Evolutionary conservation across 2,888 invertebrate genomes (phyloP).

Genomic region (Lordiphosa fenestrarum): DNA sequence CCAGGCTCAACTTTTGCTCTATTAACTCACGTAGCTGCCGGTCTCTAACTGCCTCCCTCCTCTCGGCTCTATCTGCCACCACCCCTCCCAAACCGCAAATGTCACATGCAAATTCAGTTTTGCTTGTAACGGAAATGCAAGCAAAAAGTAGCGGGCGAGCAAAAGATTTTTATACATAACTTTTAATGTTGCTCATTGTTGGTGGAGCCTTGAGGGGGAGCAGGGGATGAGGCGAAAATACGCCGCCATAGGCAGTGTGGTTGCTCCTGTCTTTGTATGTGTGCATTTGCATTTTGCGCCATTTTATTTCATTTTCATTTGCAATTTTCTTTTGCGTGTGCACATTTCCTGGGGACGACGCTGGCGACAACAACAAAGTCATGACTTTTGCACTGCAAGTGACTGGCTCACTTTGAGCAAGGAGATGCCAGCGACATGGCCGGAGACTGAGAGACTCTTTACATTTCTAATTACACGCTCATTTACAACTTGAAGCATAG

Average conservation of each 20-base stretch:
- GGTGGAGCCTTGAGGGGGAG: no score
- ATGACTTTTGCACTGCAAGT: slow-evolving; percentile 52
- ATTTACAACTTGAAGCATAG: slow-evolving; percentile 56
- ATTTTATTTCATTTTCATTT: slow-evolving; percentile 68
- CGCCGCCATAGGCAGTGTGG: slow-evolving; percentile 49
- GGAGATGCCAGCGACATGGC: slow-evolving; percentile 1
- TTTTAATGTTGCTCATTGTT: slow-evolving; percentile 40
- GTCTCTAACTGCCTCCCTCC: no score
- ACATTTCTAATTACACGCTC: slow-evolving; percentile 69
- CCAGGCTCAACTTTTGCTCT: slow-evolving; percentile 20
- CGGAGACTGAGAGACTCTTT: slow-evolving; percentile 31
- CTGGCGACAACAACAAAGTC: slow-evolving; percentile 28
- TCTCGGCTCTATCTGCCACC: slow-evolving; percentile 3
- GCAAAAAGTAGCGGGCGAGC: slow-evolving; percentile 48
- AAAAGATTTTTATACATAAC: slow-evolving; percentile 63
- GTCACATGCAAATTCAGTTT: slow-evolving; percentile 63
- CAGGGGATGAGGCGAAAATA: slow-evolving; percentile 28
- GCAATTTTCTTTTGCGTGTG: slow-evolving; percentile 62
- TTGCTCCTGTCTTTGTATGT: slow-evolving; percentile 23
- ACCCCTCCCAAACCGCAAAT: slow-evolving; percentile 44
- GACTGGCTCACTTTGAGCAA: slow-evolving; percentile 17
- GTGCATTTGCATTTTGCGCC: slow-evolving; percentile 51
- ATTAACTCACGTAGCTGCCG: slow-evolving; percentile 33
- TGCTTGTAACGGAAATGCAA: slow-evolving; percentile 58
- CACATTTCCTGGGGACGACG: slow-evolving; percentile 51